Evolutionary conservation across 2,797 vertebrate genomes (phyloP), one percentile per base, ranked within the genome.

Genomic region (Adelosebastes latens): DNA sequence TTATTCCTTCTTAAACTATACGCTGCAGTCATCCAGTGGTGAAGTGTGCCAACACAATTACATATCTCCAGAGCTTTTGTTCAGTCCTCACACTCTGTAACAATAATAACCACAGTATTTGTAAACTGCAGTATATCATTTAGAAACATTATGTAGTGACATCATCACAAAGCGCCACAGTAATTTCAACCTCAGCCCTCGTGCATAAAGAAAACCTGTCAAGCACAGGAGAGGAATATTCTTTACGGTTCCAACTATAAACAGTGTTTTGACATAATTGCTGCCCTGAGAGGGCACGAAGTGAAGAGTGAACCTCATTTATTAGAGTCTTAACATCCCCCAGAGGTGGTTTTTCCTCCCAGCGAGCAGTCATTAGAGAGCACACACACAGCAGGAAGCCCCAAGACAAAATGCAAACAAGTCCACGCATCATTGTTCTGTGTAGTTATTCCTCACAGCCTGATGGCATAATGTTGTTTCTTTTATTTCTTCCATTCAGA

Each of bases 201-300:
- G 8, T 36, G 42, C 22, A 18, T 62, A n/a, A 83, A 81, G 80
- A 89, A 85, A 89, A 87, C 55, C 80, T 84, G 77, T 90, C 87
- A 87, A 49, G 79, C 74, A 60, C 68, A n/a, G 31, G 74, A 72
- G 72, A 90, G 74, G 83, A 88, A 90, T 88, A 76, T 88, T 81
- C 81, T 82, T 84, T 80, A 72, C 86, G 52, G 64, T 73, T 81
- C 27, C 82, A 58, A 84, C 75, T 42, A 29, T 85, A 88, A 92
- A 89, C 87, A 89, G 83, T 81, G 83, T 91, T 93, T 89, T 91
- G 89, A 89, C 81, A 86, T 93, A 92, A 91, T 89, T 89, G 88
- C 88, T 88, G 90, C 89, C 67, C 69, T 76, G 68, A 79, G 88
- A 86, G 86, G 70, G 81, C 58, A 29, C 25, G 34, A 77, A 91